Base-by-base conservation (phyloP, 2,888 invertebrate species). In the Sarcophaga rosellei region DNA sequence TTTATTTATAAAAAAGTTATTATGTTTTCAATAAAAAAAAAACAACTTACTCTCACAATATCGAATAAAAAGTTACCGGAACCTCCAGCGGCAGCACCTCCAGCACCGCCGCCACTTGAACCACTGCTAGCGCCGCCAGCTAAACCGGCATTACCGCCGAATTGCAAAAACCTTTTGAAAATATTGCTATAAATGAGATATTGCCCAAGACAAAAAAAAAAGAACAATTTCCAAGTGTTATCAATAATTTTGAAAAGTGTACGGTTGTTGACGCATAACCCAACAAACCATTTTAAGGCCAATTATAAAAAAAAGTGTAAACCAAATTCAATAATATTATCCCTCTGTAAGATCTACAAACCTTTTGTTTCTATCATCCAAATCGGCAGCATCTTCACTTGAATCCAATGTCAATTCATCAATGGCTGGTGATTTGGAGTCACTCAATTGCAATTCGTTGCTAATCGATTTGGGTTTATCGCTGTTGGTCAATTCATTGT, bases 31-130 rank as follows among this genome's bases (percentile, higher is more conserved):
- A 47, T 12, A 47, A 47, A 15, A 47, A 15, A 47, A 15, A 11
- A 15, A 47, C 8, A 12, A 95, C 96, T 96, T 94, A 97, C 97
- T 95, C 97, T 95, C 93, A 97, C 96, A 92, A 97, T 96, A 93
- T 97, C 97, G 93, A 97, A 97, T 89, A 97, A 94, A 95, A 97
- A 97, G 94, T 97, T 97, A 87, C 97, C 97, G 74, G 97, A 97
- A 79, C 97, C 97, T 88, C 96, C 96, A n/a, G 92, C 92, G 70
- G 94, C 94, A 66, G 92, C 92, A 86, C 94, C 95, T 23, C 93
- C 93, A 80, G 92, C 94, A 6, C 94, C 93, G 78, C 93, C 94
- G 53, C 89, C 89, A 73, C 81, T 83, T 57, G 87, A 85, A 25
- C 89, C 88, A 82, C 89, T 89, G 68, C 90, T 88, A 12, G 91